These are phyloP conservation scores for Apotomis betuletana DNA, from an alignment of 2,888 invertebrate species.

Conservation along the genomic window DNA sequence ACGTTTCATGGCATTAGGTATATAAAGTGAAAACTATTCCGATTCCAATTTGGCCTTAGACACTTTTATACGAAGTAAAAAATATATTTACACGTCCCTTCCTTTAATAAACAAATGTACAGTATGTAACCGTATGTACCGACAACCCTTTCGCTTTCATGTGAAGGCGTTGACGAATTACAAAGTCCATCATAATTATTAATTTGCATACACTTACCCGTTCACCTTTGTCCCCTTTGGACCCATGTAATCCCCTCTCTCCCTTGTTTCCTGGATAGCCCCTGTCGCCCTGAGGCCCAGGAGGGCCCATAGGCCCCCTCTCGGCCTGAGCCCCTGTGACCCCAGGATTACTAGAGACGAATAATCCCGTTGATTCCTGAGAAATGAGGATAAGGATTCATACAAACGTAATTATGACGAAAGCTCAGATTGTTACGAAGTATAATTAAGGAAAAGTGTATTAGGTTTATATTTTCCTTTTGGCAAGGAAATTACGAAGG, in stretches of 20 bases:
- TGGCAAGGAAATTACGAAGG: neutral
- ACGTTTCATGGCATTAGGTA: too few relatives aligned
- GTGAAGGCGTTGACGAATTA: slow-evolving; percentile 24
- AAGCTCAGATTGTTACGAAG: slow-evolving; percentile 1
- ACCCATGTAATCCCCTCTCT: slow-evolving; percentile 83
- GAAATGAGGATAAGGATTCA: slow-evolving; percentile 57
- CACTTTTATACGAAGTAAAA: neutral
- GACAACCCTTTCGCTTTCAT: neutral
- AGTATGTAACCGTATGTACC: neutral
- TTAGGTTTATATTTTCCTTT: neutral
- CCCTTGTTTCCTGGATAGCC: slow-evolving; percentile 85
- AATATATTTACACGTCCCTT: neutral
- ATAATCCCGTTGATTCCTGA: slow-evolving; percentile 80
- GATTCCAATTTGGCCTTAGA: neutral
- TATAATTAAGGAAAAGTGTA: slow-evolving; percentile 24
- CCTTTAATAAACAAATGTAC: neutral
- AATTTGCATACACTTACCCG: slow-evolving; percentile 82
- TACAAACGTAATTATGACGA: slow-evolving; percentile 24
- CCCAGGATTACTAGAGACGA: slow-evolving; percentile 81
- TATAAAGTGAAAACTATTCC: too few relatives aligned
- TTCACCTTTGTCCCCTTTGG: slow-evolving; percentile 88
- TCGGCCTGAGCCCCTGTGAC: slow-evolving; percentile 88
- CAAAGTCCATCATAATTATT: slow-evolving; percentile 16
- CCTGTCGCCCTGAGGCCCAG: slow-evolving; percentile 86
- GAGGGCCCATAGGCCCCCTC: slow-evolving; percentile 86